Evolutionary conservation across 2,113 vertebrate species (phyloP).

Genomic region (Etia nguti): DNA sequence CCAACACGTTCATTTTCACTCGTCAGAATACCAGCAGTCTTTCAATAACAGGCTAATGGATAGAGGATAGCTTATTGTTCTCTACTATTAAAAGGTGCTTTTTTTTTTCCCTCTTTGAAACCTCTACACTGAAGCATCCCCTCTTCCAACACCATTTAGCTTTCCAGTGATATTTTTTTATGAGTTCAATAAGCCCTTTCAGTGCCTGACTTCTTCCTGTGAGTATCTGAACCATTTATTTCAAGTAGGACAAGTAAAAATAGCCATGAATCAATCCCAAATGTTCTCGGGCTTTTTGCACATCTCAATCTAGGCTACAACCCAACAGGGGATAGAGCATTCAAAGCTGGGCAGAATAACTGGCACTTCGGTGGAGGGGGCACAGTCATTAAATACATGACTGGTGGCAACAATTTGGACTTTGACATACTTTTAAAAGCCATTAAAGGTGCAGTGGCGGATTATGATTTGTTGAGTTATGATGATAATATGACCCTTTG

Average conservation of each 20-base stretch:
- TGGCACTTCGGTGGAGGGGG: constrained; percentile 26
- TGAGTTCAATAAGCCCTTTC: constrained; percentile 37
- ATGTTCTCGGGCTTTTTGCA: constrained; percentile 60
- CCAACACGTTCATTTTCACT: not conserved
- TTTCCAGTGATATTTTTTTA: constrained; percentile 9
- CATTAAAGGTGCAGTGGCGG: constrained; percentile 36
- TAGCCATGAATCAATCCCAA: constrained; percentile 74
- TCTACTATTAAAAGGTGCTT: not conserved
- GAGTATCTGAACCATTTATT: constrained; percentile 62
- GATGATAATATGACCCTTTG: constrained; percentile 57
- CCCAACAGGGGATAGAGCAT: constrained; percentile 60
- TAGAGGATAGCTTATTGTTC: not conserved
- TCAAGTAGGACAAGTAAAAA: constrained; percentile 79
- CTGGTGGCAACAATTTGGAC: constrained; percentile 13
- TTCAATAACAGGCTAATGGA: not conserved
- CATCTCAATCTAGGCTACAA: constrained; percentile 70
- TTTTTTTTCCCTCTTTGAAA: not conserved
- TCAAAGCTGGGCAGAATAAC: constrained; percentile 23
- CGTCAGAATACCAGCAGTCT: not conserved
- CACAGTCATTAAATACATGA: constrained; percentile 37
- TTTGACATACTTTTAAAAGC: constrained; percentile 56
- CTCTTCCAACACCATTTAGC: constrained; percentile 7
- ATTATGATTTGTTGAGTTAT: constrained; percentile 55
- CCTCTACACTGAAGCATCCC: constrained; percentile 1
- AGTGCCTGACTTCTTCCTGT: constrained; percentile 37